phyloP scores from a whole-genome alignment of 2,797 vertebrate genomes.

The Phoeniculus purpureus region DNA sequence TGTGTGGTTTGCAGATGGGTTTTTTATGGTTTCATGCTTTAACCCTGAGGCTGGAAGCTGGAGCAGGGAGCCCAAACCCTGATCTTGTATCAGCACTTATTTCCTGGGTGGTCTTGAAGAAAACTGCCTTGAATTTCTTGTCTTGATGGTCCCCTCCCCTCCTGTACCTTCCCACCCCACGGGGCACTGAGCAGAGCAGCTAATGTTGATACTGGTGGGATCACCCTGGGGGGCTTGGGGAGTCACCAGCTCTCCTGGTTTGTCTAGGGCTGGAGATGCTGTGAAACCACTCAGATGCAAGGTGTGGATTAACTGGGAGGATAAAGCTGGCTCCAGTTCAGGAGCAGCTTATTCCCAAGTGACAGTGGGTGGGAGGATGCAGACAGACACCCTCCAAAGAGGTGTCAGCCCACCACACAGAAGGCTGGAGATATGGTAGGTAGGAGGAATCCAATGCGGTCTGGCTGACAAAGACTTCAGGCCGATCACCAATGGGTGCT shows the following conservation, averaged over 20 bases:
- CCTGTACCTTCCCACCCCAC: rapidly evolving
- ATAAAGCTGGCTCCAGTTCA: not conserved
- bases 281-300: not conserved
- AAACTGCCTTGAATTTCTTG: not conserved
- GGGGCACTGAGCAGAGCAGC: not conserved
- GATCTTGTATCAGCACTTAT: not conserved
- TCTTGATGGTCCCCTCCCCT: not conserved
- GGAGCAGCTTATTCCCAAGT: not conserved
- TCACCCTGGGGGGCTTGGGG: not conserved
- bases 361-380: not conserved
- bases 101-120: conserved; percentile 33
- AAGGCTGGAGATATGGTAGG: not conserved
- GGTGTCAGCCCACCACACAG: not conserved
- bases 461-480: not conserved
- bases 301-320: rapidly evolving
- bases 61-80: not conserved
- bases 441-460: not conserved
- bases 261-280: not conserved
- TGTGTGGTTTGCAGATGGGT: not conserved
- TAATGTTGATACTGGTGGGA: rapidly evolving
- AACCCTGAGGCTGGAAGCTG: not conserved
- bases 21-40: not conserved
- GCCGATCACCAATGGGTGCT: not conserved
- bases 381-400: not conserved
- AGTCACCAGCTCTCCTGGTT: not conserved